Conservation (phyloP, 2,113 vertebrate genomes). For the Ictalurus furcatus region DNA sequence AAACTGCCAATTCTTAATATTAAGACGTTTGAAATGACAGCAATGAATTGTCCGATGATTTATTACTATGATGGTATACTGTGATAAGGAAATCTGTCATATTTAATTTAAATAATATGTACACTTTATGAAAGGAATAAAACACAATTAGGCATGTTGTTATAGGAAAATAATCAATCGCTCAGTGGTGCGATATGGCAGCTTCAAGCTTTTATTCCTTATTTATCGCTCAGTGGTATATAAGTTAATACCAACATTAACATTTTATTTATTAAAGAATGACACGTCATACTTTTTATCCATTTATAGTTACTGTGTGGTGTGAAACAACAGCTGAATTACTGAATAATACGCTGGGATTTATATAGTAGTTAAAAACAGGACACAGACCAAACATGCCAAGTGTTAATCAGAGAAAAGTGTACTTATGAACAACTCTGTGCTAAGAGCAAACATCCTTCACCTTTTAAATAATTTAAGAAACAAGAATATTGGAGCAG, state of each 20-base stretch:
- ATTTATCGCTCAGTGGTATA: no score
- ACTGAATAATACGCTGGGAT: not conserved
- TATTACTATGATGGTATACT: not conserved
- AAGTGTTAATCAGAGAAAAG: not conserved
- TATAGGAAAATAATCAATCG: not conserved
- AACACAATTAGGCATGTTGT: not conserved
- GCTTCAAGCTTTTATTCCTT: not conserved
- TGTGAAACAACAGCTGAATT: not conserved
- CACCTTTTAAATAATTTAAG: not conserved
- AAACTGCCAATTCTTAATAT: not conserved
- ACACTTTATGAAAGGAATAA: not conserved
- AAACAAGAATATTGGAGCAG: not conserved
- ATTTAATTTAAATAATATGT: not conserved
- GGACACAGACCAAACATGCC: not conserved
- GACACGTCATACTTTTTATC: not conserved
- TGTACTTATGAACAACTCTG: not conserved
- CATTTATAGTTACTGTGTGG: not conserved
- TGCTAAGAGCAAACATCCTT: not conserved
- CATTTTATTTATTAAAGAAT: not conserved
- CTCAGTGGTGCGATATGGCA: not conserved
- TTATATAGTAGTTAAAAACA: not conserved
- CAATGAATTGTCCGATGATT: not conserved
- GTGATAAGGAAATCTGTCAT: not conserved
- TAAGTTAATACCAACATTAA: not conserved
- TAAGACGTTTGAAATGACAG: not conserved